A percentile compares a stretch with the other conserved stretches of the same genome.
These are phyloP conservation scores for Botia kubotai DNA, from an alignment of 2,797 vertebrate species.

Conservation along the genomic window DNA sequence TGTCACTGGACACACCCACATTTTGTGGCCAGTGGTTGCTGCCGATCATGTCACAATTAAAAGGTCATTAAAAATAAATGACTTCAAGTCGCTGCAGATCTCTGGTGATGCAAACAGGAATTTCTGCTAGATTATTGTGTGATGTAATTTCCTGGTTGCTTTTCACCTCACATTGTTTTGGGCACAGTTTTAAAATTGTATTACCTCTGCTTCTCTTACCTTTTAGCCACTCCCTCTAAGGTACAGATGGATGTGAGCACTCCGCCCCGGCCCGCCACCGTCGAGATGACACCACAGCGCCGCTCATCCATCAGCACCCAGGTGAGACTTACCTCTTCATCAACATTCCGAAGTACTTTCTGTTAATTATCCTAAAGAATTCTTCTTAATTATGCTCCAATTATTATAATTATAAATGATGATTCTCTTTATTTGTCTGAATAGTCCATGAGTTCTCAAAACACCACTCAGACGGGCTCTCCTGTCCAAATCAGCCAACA, in stretches of 20 bases:
- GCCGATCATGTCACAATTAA: too few species aligned
- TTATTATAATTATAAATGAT: background rate
- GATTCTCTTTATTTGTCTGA: slow-evolving; percentile 45
- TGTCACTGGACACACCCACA: too few species aligned
- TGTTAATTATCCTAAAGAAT: slow-evolving; percentile 3
- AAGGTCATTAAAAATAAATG: too few species aligned
- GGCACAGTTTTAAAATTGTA: background rate
- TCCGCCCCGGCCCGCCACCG: slow-evolving; percentile 84
- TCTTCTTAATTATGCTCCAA: background rate
- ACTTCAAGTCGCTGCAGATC: too few species aligned
- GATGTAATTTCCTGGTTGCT: too few species aligned
- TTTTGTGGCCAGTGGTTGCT: too few species aligned
- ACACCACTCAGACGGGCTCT: slow-evolving; percentile 84
- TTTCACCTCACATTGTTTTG: too few species aligned
- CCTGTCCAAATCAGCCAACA: slow-evolving; percentile 83
- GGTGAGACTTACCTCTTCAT: slow-evolving; percentile 71
- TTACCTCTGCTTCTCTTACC: background rate
- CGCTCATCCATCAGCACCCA: slow-evolving; percentile 91
- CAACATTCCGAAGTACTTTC: background rate
- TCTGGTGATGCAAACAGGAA: too few species aligned
- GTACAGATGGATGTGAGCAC: slow-evolving; percentile 90
- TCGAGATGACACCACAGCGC: slow-evolving; percentile 86
- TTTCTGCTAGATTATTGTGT: too few species aligned
- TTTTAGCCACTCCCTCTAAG: slow-evolving; percentile 90
- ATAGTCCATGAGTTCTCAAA: slow-evolving; percentile 92